Evolutionary conservation across 2,888 invertebrate species (phyloP).

Genomic region (Rambutsinella grinnellia): DNA sequence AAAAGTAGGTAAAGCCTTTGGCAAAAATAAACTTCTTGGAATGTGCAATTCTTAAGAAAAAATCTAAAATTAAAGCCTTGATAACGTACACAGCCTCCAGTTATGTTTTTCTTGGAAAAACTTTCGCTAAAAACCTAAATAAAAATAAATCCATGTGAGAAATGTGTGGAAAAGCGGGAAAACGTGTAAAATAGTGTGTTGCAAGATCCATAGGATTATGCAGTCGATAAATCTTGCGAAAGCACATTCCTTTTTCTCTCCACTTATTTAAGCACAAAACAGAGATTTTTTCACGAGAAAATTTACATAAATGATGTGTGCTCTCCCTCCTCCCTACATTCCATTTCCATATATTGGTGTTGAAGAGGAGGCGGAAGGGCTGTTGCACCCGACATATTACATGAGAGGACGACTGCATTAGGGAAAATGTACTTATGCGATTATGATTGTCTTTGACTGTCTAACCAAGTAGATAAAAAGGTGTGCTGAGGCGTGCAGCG

Average conservation of each 20-base stretch:
- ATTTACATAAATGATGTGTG: not conserved
- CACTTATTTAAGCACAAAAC: not conserved
- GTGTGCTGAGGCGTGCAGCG: not conserved
- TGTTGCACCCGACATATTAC: too few species aligned
- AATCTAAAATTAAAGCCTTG: not conserved
- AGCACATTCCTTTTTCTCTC: not conserved
- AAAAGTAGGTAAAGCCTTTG: not conserved
- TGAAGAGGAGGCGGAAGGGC: not conserved
- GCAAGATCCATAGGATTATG: slow-evolving; percentile 10
- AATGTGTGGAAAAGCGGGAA: not conserved
- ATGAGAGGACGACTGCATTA: not conserved
- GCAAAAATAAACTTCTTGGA: not conserved
- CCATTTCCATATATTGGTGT: not conserved
- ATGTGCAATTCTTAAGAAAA: not conserved
- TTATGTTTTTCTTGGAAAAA: not conserved
- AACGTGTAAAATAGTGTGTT: not conserved
- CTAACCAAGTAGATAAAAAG: not conserved
- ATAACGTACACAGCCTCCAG: not conserved
- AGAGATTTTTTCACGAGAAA: not conserved
- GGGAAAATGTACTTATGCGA: not conserved
- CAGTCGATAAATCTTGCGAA: slow-evolving; percentile 20
- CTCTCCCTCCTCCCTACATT: not conserved
- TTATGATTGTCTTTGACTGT: slow-evolving; percentile 2
- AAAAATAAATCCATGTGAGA: not conserved
- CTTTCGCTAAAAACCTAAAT: too few species aligned